Evolutionary conservation across 2,113 vertebrate genomes (phyloP).

Genomic region (Saguinus midas): DNA sequence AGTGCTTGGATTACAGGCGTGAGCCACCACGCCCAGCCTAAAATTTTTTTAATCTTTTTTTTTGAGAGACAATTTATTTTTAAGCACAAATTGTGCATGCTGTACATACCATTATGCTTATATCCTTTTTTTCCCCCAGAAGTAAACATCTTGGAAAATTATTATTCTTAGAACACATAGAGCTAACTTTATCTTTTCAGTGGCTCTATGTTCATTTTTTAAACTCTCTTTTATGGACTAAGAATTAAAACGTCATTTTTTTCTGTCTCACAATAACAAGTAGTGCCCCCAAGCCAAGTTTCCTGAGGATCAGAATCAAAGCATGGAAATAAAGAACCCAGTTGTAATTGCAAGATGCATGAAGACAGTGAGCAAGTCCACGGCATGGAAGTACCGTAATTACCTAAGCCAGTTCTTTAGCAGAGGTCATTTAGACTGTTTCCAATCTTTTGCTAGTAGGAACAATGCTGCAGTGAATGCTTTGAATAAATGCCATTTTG

Average conservation of each 20-base stretch:
- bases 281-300: background rate
- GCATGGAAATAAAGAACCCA: background rate
- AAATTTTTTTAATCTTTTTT: too few relatives aligned
- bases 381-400: background rate
- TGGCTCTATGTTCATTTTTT: background rate
- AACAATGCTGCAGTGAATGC: background rate
- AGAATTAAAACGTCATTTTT: slow-evolving; percentile 24
- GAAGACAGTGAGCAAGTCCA: background rate
- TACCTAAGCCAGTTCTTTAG: background rate
- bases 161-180: background rate
- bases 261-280: background rate
- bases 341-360: background rate
- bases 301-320: background rate
- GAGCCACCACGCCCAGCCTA: too few relatives aligned
- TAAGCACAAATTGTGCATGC: background rate
- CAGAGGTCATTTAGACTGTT: background rate
- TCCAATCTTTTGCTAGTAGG: background rate
- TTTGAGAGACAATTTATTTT: background rate
- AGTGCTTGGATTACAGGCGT: too few relatives aligned
- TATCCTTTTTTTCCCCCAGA: background rate
- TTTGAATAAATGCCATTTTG: background rate
- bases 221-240: background rate
- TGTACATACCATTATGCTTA: background rate
- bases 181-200: background rate
- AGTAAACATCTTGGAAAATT: background rate